phyloP scores from a whole-genome alignment of 1,140 invertebrate species.

The Schmidtea mediterranea region DNA sequence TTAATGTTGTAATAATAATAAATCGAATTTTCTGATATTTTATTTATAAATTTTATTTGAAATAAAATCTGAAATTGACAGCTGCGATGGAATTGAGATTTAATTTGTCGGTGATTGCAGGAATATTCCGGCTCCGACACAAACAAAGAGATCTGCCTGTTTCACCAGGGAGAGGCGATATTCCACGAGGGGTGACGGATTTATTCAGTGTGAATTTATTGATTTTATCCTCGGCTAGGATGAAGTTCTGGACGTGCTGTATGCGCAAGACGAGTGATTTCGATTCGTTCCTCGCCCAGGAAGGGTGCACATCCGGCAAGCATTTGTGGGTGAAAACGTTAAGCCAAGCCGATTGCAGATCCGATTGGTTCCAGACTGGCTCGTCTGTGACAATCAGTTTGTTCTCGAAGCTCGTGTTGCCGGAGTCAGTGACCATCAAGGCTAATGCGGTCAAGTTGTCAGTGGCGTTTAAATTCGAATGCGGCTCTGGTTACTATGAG shows the following conservation, averaged over 20 bases:
- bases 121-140: not conserved
- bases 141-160: constrained; percentile 39
- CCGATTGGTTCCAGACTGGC: constrained; percentile 73
- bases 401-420: constrained; percentile 65
- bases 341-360: constrained; percentile 37
- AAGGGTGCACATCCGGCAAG: constrained; percentile 45
- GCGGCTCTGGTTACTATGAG: constrained; percentile 45
- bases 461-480: constrained; percentile 47
- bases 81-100: no score
- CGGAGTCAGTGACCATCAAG: constrained; percentile 42
- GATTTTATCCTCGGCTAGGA: constrained; percentile 23
- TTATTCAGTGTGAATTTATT: not conserved
- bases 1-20: no score
- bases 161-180: constrained; percentile 64
- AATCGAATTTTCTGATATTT: no score
- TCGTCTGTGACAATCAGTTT: constrained; percentile 51
- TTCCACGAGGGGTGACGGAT: constrained; percentile 57
- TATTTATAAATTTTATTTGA: no score
- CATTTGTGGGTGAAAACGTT: constrained; percentile 44
- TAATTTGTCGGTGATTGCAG: no score
- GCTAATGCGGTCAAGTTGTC: constrained; percentile 54
- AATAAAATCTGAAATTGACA: no score
- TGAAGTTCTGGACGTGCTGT: constrained; percentile 94
- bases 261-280: constrained; percentile 74
- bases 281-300: constrained; percentile 57